Base-by-base conservation (phyloP, 2,888 invertebrate genomes). In the Scaptomyza tumidula region DNA sequence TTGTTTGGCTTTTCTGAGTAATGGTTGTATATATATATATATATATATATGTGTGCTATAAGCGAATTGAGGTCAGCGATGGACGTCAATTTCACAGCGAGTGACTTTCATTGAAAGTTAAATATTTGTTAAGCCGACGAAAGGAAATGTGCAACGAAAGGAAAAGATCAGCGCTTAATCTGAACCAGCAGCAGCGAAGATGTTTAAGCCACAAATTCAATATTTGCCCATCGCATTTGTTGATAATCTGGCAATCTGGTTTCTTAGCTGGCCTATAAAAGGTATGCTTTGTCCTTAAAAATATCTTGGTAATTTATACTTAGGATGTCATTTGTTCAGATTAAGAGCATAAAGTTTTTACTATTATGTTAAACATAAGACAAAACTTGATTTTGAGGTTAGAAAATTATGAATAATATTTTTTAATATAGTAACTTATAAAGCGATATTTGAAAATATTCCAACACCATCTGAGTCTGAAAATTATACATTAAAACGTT, bases 91-190 rank as follows among this genome's bases (percentile, higher is more conserved):
- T 86, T 68, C 66, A 62, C 66, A 37, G 71, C 62, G 63, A 60
- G 61, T 41, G 68, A 87, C 86, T 87, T 86, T 86, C 89, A 82
- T 80, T 80, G 86, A 86, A 86, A 86, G 86, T 89, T 78, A 86
- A 86, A 85, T 87, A 86, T 86, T 85, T 83, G 88, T 71, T 48
- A 80, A 88, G 80, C 78, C 69, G 68, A 77, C 65, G 71, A 84
- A 84, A 84, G 72, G 76, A 88, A 84, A 84, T 78, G 41, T 41
- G 75, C 84, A 88, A 75, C 79, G 77, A 88, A 84, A 81, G 85
- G 79, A 84, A 84, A 84, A 80, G 58, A 75, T 39, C 69, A 50
- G 37, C 41, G 35, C 16, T 37, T 41, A 61, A 45, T 52, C 49
- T 45, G 33, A 41, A 43, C 4, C 24, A 24, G 24, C 41, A 27